A percentile compares a stretch with the other conserved stretches of the same genome.
These are phyloP conservation scores for Ischnura elegans DNA, from an alignment of 2,888 invertebrate genomes.

Conservation along the genomic window DNA sequence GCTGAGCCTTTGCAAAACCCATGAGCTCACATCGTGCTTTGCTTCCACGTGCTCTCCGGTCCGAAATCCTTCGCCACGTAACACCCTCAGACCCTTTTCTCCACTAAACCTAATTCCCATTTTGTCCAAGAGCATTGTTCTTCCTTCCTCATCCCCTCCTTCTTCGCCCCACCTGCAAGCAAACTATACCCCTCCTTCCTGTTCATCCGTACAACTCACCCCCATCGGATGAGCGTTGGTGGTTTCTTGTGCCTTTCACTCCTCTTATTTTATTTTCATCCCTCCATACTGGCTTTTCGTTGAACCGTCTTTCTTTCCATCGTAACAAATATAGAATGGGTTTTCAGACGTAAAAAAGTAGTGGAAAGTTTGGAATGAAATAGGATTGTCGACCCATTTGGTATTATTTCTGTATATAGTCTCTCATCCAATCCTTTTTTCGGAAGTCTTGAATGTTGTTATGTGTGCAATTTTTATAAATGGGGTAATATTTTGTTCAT, in stretches of 20 bases:
- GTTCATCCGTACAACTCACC: neutral
- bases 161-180: neutral
- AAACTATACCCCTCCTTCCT: neutral
- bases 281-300: neutral
- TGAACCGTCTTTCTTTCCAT: neutral
- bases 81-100: conserved; percentile 17
- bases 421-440: too few species aligned
- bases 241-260: neutral
- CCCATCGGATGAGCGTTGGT: neutral
- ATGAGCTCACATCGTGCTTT: neutral
- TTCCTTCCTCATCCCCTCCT: neutral
- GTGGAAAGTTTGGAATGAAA: neutral
- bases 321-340: neutral
- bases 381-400: too few species aligned
- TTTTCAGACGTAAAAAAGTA: too few species aligned
- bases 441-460: too few species aligned
- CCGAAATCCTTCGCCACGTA: conserved; percentile 20
- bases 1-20: neutral
- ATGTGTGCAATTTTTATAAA: neutral
- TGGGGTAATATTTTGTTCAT: too few species aligned
- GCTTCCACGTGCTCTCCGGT: neutral
- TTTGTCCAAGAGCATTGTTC: conserved; percentile 44
- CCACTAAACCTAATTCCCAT: conserved; percentile 49
- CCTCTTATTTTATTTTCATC: neutral
- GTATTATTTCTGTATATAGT: too few species aligned